Base-by-base conservation (phyloP, 2,113 vertebrate genomes). In the Hippopotamus amphibius region DNA sequence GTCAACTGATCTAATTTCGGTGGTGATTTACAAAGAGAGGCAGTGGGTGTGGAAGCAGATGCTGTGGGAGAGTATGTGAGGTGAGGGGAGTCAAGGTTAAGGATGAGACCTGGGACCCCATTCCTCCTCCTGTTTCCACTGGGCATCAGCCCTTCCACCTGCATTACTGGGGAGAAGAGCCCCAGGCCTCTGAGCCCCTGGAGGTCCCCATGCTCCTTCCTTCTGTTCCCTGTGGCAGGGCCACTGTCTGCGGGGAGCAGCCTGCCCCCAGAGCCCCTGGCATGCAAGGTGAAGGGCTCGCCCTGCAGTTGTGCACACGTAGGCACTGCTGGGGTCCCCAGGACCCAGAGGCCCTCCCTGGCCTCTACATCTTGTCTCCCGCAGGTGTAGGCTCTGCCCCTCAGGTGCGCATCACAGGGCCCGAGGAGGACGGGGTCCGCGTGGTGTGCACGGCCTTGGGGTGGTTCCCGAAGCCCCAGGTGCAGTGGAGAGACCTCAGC, bases 391-490 rank as follows among this genome's bases (percentile, higher is more conserved):
- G 93, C 28, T 88, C 86, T 76, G 81, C 28, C 46, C 77, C 95
- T 17, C 22, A 87, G 15, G 92, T 96, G 48, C 0, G 0, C 86
- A 93, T 97, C 24, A 14, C 46, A 61, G 95, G 94, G 2, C 82
- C 33, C 0, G 89, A 95, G 59, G 85, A 97, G 1, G 93, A 77
- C 0, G 91, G 96, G 8, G 33, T 98, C 50, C 26, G 21, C 0
- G 41, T 96, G 61, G 63, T 61, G 10, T 95, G 95, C 71, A 76
- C 0, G 0, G 21, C 80, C 46, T 89, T 10, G 0, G 80, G 88
- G 33, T 97, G 97, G 93, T 96, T 88, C 84, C 84, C 74, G 0
- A 50, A 93, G 88, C 97, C 95, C 13, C 81, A 92, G 79, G 91
- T 77, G 37, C 92, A 74, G 81, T 96, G 97, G 95, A 76, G n/a